A percentile compares a stretch with the other conserved stretches of the same genome.
Conservation (phyloP, 1,140 invertebrate species). For the Rhynchophorus ferrugineus region DNA sequence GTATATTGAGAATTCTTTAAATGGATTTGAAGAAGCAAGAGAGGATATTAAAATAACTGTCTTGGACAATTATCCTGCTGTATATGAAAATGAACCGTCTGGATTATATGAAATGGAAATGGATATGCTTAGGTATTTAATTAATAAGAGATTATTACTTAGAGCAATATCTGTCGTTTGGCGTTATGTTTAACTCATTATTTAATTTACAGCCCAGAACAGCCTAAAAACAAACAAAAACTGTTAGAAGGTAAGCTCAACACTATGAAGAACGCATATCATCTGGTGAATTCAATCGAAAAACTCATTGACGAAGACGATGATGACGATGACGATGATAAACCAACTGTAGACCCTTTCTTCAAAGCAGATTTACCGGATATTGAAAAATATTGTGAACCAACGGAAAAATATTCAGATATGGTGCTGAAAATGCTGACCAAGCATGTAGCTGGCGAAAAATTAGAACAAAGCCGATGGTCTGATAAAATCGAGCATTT, state of each 20-base stretch:
- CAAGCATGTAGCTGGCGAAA: not conserved
- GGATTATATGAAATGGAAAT: constrained; percentile 10
- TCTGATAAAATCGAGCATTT: constrained; percentile 21
- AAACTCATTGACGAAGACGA: constrained; percentile 2
- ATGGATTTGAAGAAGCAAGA: constrained; percentile 13
- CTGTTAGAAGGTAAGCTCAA: constrained; percentile 11
- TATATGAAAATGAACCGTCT: constrained; percentile 5
- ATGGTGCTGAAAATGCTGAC: constrained; percentile 5
- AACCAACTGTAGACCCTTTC: not conserved
- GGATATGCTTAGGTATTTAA: constrained; percentile 10
- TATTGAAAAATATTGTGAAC: not conserved
- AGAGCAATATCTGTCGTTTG: not conserved
- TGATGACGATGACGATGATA: constrained; percentile 11
- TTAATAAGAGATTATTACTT: too few species aligned
- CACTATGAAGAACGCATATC: constrained; percentile 19
- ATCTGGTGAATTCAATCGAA: constrained; percentile 11
- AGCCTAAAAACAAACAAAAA: constrained; percentile 13
- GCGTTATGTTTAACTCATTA: not conserved
- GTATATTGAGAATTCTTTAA: constrained; percentile 20
- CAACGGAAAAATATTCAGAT: constrained; percentile 6
- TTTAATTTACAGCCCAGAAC: constrained; percentile 3
- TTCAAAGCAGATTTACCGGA: not conserved
- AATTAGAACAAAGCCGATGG: constrained; percentile 12
- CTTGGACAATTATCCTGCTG: constrained; percentile 1
- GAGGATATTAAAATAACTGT: constrained; percentile 19